phyloP scores from a whole-genome alignment of 92 coral and sea anemone species.

The Desmophyllum pertusum region DNA sequence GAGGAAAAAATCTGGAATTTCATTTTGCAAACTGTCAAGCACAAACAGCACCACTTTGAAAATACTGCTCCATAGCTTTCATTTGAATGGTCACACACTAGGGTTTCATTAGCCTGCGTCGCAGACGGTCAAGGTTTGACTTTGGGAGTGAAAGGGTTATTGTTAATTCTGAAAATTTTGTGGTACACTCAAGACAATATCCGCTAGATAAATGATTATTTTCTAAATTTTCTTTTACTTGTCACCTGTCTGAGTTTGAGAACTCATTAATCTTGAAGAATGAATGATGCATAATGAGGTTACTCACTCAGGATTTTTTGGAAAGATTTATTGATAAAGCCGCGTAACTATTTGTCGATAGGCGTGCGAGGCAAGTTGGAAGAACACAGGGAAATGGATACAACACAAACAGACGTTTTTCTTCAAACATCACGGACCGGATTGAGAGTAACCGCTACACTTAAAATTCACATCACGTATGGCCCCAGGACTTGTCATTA shows the following conservation, averaged over 20 bases:
- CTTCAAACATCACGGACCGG: background rate
- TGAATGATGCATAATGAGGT: background rate
- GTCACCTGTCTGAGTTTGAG: conserved; percentile 10
- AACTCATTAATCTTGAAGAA: background rate
- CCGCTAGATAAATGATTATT: background rate
- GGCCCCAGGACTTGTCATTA: background rate
- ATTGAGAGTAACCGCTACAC: background rate
- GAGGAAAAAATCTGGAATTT: too few species aligned
- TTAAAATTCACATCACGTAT: conserved; percentile 44
- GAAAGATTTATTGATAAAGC: background rate
- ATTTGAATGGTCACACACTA: too few species aligned
- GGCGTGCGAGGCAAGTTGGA: background rate
- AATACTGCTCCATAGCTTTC: too few species aligned
- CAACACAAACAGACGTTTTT: background rate
- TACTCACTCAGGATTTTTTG: background rate
- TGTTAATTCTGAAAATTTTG: background rate
- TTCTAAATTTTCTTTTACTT: background rate
- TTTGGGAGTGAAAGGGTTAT: too few species aligned
- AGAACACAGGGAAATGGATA: background rate
- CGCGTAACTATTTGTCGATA: background rate
- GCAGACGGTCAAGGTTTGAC: too few species aligned
- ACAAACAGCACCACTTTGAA: too few species aligned
- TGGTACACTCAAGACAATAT: background rate
- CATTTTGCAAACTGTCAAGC: too few species aligned
- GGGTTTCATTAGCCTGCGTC: too few species aligned